Evolutionary conservation across 2,888 invertebrate genomes (phyloP).

Genomic region (Caenorhabditis wallacei): DNA sequence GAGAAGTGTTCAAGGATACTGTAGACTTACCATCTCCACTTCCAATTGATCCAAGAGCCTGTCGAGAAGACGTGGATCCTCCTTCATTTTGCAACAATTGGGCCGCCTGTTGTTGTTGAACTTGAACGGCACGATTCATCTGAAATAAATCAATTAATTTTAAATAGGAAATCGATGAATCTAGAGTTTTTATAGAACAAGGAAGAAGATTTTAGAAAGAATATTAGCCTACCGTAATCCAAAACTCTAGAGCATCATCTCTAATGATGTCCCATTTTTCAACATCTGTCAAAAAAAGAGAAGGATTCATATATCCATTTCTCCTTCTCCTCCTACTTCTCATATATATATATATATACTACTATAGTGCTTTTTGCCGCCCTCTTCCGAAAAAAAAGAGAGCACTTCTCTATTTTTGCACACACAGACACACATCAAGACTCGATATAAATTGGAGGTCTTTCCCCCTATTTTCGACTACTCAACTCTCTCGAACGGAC

Average conservation of each 20-base stretch:
- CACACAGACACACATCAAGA: neutral
- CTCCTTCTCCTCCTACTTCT: neutral
- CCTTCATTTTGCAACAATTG: slow-evolving; percentile 7
- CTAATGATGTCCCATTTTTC: neutral
- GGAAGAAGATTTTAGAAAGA: too few relatives aligned
- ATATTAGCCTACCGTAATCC: too few relatives aligned
- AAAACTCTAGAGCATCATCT: neutral
- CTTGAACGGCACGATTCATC: slow-evolving; percentile 40
- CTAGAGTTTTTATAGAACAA: too few relatives aligned
- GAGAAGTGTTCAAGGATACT: too few relatives aligned
- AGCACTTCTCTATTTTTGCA: neutral
- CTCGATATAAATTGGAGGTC: neutral
- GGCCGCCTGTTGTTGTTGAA: slow-evolving; percentile 20
- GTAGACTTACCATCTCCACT: slow-evolving; percentile 51
- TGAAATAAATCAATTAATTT: neutral
- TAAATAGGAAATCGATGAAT: too few relatives aligned
- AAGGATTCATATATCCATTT: too few relatives aligned
- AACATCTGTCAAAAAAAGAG: neutral
- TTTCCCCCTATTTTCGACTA: neutral
- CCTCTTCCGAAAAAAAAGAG: slow-evolving; percentile 10
- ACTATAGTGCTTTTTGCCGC: slow-evolving; percentile 13
- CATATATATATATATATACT: neutral
- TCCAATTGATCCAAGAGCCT: slow-evolving; percentile 41
- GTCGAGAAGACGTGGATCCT: slow-evolving; percentile 8
- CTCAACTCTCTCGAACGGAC: neutral